These are phyloP conservation scores for Connochaetes taurinus DNA, from an alignment of 2,113 vertebrate genomes.

Conservation along the genomic window DNA sequence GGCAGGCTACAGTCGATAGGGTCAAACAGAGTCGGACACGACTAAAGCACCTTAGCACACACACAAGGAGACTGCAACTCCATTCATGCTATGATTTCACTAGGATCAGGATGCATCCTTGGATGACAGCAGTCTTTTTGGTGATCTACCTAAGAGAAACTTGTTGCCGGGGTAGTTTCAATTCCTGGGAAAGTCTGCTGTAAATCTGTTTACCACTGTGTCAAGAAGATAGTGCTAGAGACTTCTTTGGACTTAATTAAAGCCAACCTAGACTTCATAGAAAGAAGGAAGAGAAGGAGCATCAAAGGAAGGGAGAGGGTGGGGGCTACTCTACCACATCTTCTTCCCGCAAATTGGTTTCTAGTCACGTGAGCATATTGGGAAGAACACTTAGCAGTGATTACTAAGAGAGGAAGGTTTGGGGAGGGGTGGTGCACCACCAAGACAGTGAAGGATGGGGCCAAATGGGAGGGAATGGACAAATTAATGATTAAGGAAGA, in stretches of 20 bases:
- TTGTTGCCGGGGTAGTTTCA: not conserved
- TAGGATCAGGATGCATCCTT: not conserved
- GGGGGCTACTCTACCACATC: not conserved
- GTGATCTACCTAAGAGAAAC: not conserved
- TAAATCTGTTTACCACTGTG: not conserved
- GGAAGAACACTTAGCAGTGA: conserved; percentile 78
- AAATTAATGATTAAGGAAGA: conserved; percentile 93
- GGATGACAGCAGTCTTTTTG: not conserved
- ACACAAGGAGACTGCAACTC: not conserved
- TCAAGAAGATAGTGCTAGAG: not conserved
- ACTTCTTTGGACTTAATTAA: conserved; percentile 52
- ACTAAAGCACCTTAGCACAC: not conserved
- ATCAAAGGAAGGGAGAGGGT: not conserved
- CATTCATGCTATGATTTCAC: rapidly evolving
- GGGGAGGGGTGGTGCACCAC: conserved; percentile 59
- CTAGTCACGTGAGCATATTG: conserved; percentile 56
- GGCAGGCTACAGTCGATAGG: not conserved
- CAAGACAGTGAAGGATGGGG: conserved; percentile 92
- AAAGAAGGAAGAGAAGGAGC: not conserved
- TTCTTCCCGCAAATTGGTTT: conserved; percentile 77
- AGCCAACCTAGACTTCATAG: conserved; percentile 42
- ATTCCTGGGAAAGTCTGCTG: not conserved
- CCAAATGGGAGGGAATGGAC: conserved; percentile 83
- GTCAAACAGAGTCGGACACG: not conserved
- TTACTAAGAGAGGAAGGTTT: conserved; percentile 73